Base-by-base conservation (phyloP, 2,888 invertebrate species). In the Oscheius sp. region DNA sequence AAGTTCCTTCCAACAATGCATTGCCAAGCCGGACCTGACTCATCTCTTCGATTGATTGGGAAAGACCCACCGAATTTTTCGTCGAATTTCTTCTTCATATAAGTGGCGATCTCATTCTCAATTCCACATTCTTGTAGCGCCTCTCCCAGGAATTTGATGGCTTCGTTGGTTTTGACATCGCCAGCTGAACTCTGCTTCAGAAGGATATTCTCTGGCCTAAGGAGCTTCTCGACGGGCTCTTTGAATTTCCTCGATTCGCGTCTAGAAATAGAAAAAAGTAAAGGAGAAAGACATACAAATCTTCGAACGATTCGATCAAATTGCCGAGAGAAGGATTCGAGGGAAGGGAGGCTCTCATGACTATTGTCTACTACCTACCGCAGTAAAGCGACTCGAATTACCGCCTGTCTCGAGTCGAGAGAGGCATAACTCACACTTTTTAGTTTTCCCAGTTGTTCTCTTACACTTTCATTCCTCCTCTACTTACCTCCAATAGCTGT, bases 51-150 rank as follows among this genome's bases (percentile, higher is more conserved):
- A n/a, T n/a, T n/a, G n/a, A n/a, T n/a, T n/a, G n/a, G n/a, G n/a
- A 3, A 33, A 12, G 20, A 58, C 75, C 52, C 31, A 74, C 75
- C 77, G 50, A 72, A 71, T 29, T 63, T 57, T 0, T 58, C 45
- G 65, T 77, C 75, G 45, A 73, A 77, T 65, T 75, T 75, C 45
- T 57, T 68, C 63, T 77, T 77, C 55, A 75, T 61, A 61, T 68
- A 77, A 42, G 73, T 75, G 2, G 78, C 78, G 29, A 78, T 78
- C 39, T 78, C 75, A 52, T 78, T 78, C 46, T 78, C 78, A 42
- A 78, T 78, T 12, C 75, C 75, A 55, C 78, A 75, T 8, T 72
- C 57, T 31, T 71, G 69, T 8, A 78, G 23, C 0, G 75, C 78
- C 20, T 75, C 71, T 37, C 72, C 73, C 5, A 78, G 55, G 45